A percentile compares a stretch with the other conserved stretches of the same genome.
phyloP scores from a whole-genome alignment of 2,797 vertebrate species.

The Cirrhinus molitorella region DNA sequence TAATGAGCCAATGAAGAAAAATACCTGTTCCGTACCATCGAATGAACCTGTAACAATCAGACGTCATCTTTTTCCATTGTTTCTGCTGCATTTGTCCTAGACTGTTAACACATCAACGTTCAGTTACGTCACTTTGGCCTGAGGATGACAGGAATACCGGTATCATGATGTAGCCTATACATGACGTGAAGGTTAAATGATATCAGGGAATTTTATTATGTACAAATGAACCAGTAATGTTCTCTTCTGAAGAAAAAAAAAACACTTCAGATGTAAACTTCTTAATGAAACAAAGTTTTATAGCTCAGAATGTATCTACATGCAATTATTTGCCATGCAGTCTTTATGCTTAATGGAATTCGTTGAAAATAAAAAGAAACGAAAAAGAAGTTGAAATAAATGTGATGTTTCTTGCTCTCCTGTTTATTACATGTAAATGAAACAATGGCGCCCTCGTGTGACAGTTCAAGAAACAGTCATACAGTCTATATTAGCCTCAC shows the following conservation, averaged over 20 bases:
- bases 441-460: slow-evolving; percentile 70
- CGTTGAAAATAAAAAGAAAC: slow-evolving; percentile 81
- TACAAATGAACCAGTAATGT: slow-evolving; percentile 77
- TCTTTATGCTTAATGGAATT: slow-evolving; percentile 85
- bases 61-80: slow-evolving; percentile 50
- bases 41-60: slow-evolving; percentile 44
- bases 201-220: slow-evolving; percentile 84
- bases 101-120: slow-evolving; percentile 59
- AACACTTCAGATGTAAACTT: slow-evolving; percentile 81
- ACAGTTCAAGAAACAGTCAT: slow-evolving; percentile 9
- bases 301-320: slow-evolving; percentile 87
- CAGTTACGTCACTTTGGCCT: slow-evolving; percentile 25
- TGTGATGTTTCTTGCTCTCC: slow-evolving; percentile 51
- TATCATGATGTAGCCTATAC: slow-evolving; percentile 67
- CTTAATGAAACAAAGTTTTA: slow-evolving; percentile 82
- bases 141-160: slow-evolving; percentile 40
- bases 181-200: slow-evolving; percentile 76
- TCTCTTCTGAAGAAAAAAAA: slow-evolving; percentile 72
- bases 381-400: slow-evolving; percentile 75
- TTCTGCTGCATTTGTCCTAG: slow-evolving; percentile 55
- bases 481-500: background rate
- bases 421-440: slow-evolving; percentile 46
- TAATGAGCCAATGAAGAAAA: slow-evolving; percentile 53
- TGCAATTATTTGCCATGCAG: slow-evolving; percentile 83
- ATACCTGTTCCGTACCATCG: slow-evolving; percentile 41